Conservation (phyloP, 2,888 invertebrate genomes). For the Zygaena filipendulae region DNA sequence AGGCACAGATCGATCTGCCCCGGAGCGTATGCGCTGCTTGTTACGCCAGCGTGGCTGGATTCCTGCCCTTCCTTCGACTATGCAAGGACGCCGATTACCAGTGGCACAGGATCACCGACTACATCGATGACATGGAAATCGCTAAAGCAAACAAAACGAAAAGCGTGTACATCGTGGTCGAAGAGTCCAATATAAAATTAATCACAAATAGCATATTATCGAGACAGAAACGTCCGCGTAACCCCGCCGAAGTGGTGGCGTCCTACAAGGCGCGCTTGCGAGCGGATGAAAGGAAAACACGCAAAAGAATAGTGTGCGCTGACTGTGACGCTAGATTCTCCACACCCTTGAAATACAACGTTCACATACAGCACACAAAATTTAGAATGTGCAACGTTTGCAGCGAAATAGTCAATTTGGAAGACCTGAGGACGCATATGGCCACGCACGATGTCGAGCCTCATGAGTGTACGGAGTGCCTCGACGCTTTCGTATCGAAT, state of each 20-base stretch:
- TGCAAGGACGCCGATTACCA: conserved; percentile 26
- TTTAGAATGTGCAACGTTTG: too few relatives aligned
- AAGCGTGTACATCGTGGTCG: conserved; percentile 24
- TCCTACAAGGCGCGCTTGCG: too few relatives aligned
- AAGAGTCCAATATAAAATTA: conserved; percentile 10
- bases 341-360: too few relatives aligned
- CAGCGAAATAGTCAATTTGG: too few relatives aligned
- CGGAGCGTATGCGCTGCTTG: conserved; percentile 28
- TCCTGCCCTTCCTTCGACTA: conserved; percentile 26
- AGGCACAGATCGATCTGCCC: conserved; percentile 26
- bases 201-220: conserved; percentile 5
- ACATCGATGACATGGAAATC: conserved; percentile 15
- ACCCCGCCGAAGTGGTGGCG: conserved; percentile 5
- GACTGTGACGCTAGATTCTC: neutral
- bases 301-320: neutral
- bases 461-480: too few relatives aligned
- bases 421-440: too few relatives aligned
- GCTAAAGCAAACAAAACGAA: conserved; percentile 20
- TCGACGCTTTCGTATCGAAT: too few relatives aligned
- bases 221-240: neutral
- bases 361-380: too few relatives aligned
- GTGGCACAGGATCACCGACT: conserved; percentile 26
- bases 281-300: neutral
- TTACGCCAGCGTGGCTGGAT: conserved; percentile 16
- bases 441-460: too few relatives aligned